phyloP scores from a whole-genome alignment of 2,888 invertebrate genomes.

The Parelbella ahira region DNA sequence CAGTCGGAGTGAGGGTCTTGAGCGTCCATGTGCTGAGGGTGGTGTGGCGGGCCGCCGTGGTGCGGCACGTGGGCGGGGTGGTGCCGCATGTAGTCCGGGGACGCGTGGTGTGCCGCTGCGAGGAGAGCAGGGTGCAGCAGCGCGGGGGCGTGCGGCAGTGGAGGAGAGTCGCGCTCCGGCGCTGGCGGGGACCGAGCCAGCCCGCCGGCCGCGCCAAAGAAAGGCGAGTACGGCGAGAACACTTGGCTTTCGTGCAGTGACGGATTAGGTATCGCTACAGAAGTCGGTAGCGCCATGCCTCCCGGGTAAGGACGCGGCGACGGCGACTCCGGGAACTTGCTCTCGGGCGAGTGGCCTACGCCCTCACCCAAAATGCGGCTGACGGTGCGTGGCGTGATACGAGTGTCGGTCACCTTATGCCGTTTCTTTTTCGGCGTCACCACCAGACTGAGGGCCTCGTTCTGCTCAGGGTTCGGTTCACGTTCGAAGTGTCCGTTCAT shows the following conservation, averaged over 20 bases:
- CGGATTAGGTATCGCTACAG: conserved; percentile 98
- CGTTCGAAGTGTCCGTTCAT: conserved; percentile 84
- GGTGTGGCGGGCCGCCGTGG: conserved; percentile 87
- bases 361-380: conserved; percentile 92
- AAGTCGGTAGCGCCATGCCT: conserved; percentile 95
- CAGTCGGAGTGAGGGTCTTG: conserved; percentile 94
- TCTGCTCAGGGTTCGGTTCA: conserved; percentile 90
- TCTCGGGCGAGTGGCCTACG: conserved; percentile 84
- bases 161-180: conserved; percentile 89
- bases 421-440: conserved; percentile 98
- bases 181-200: conserved; percentile 81
- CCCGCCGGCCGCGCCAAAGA: conserved; percentile 85
- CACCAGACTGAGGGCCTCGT: conserved; percentile 96
- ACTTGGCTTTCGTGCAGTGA: conserved; percentile 96
- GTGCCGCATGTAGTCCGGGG: conserved; percentile 88
- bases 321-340: conserved; percentile 83
- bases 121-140: conserved; percentile 92
- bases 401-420: conserved; percentile 97
- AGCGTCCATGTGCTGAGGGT: conserved; percentile 90
- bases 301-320: conserved; percentile 89
- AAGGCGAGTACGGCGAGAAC: conserved; percentile 94
- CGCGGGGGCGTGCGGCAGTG: conserved; percentile 91
- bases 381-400: conserved; percentile 94
- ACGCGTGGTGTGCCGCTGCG: conserved; percentile 90
- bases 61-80: conserved; percentile 88